Conservation (phyloP, 2,797 vertebrate genomes). For the Sebastes nivosus region DNA sequence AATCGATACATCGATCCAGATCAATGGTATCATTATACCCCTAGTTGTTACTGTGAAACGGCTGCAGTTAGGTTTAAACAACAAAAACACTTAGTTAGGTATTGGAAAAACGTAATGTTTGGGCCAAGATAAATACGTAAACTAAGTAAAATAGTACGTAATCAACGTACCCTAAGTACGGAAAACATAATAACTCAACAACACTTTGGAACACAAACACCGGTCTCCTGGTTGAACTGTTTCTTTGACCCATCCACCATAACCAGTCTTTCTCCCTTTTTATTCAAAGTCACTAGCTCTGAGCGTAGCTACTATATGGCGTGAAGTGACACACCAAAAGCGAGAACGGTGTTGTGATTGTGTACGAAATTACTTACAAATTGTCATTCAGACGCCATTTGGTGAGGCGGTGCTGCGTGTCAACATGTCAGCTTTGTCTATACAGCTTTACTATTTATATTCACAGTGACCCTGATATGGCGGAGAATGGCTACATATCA, state of each 20-base stretch:
- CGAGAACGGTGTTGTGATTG: neutral
- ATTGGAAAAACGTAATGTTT: neutral
- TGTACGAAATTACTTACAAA: neutral
- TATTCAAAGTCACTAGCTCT: too few species aligned
- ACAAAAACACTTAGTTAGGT: neutral
- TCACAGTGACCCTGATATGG: neutral
- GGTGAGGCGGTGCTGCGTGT: neutral
- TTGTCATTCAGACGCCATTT: neutral
- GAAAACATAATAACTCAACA: too few species aligned
- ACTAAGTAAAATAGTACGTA: neutral
- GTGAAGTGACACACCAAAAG: neutral
- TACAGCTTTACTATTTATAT: neutral
- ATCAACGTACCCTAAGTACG: neutral
- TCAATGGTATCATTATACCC: neutral
- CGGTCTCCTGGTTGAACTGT: too few species aligned
- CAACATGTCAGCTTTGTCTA: neutral
- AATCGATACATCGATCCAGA: neutral
- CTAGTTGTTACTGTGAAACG: neutral
- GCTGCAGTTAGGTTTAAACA: neutral
- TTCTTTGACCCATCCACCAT: too few species aligned
- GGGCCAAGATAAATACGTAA: neutral
- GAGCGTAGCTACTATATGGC: too few species aligned
- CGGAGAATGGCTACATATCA: neutral
- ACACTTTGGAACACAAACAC: too few species aligned
- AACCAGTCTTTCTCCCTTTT: too few species aligned